Conservation (phyloP, 2,888 invertebrate genomes). For the Agriotes lineatus region DNA sequence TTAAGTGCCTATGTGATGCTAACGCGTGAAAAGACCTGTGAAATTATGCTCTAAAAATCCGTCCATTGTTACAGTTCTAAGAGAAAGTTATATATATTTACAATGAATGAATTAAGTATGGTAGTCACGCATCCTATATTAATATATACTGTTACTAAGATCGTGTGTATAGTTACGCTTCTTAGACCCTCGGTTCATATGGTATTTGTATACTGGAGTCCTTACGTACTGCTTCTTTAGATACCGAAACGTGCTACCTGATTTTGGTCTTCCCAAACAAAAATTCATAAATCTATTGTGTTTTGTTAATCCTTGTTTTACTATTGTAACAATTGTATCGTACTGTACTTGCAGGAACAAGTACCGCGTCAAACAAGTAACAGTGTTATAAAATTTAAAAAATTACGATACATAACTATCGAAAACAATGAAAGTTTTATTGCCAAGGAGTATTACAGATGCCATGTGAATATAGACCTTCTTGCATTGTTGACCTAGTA, state of each 20-base stretch:
- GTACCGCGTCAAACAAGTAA: too few relatives aligned
- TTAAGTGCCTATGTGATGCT: conserved; percentile 41
- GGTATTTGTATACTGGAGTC: conserved; percentile 17
- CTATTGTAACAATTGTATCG: too few relatives aligned
- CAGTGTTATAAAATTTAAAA: too few relatives aligned
- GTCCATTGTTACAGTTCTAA: conserved; percentile 42
- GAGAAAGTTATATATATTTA: conserved; percentile 31
- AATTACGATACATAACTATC: too few relatives aligned
- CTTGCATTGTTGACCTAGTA: conserved; percentile 42
- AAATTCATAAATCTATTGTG: too few relatives aligned
- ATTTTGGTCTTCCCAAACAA: conserved; percentile 21
- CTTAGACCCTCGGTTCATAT: conserved; percentile 8
- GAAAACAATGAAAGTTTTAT: too few relatives aligned
- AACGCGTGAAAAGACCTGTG: conserved; percentile 27
- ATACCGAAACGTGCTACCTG: background rate
- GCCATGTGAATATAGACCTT: conserved; percentile 21
- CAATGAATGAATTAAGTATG: conserved; percentile 22
- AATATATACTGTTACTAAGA: conserved; percentile 38
- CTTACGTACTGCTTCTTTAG: background rate
- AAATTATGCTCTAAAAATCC: conserved; percentile 41
- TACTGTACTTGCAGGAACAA: too few relatives aligned
- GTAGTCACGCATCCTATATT: conserved; percentile 36
- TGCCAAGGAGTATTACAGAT: background rate
- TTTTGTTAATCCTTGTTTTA: too few relatives aligned
- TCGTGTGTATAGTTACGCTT: conserved; percentile 34